Conservation (phyloP, 92 coral and sea anemone genomes). For the Plumapathes pennacea region DNA sequence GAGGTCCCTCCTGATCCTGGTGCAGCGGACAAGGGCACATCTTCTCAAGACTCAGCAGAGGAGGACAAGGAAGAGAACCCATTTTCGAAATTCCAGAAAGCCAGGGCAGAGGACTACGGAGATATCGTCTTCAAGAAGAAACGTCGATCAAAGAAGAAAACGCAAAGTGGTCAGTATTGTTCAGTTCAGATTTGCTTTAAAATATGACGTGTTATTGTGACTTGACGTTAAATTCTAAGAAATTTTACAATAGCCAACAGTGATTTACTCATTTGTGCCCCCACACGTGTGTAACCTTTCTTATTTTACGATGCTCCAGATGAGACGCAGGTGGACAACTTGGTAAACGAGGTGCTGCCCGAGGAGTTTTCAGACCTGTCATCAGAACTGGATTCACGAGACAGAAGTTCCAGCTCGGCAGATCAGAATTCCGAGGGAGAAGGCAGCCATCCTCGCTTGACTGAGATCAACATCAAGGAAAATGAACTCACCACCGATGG, state of each 20-base stretch:
- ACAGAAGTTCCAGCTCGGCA: constrained; percentile 25
- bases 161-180: constrained; percentile 19
- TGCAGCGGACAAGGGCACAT: too few relatives aligned
- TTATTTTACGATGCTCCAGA: too few relatives aligned
- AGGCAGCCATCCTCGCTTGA: background rate
- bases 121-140: constrained; percentile 85
- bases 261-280: too few relatives aligned
- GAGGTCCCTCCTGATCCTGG: too few relatives aligned
- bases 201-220: too few relatives aligned
- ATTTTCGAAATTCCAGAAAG: constrained; percentile 45
- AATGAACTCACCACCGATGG: too few relatives aligned
- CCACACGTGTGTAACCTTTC: too few relatives aligned
- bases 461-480: too few relatives aligned
- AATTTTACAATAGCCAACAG: too few relatives aligned
- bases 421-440: constrained; percentile 30
- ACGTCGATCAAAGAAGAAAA: constrained; percentile 44
- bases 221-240: too few relatives aligned
- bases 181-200: background rate
- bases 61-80: background rate
- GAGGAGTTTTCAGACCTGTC: constrained; percentile 66
- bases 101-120: constrained; percentile 69
- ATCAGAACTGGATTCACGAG: constrained; percentile 72
- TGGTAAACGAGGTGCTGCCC: too few relatives aligned
- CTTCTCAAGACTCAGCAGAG: background rate
- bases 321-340: background rate